Evolutionary conservation across 2,113 vertebrate genomes (phyloP).

Genomic region (Notarius quadriscutis): DNA sequence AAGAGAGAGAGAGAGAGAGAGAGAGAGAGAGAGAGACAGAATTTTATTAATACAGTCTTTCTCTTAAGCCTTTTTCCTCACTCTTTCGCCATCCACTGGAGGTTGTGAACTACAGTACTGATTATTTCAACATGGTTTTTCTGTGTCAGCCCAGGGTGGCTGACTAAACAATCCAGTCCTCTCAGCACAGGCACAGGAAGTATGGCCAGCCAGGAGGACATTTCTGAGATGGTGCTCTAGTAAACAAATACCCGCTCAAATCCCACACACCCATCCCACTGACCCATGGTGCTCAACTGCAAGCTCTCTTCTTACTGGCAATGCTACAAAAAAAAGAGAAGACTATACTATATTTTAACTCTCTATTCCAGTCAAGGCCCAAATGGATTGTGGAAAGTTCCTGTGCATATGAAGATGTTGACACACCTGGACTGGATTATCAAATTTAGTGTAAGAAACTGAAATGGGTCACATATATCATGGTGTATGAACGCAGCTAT

Average conservation of each 20-base stretch:
- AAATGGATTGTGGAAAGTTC: constrained; percentile 42
- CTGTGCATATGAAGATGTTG: constrained; percentile 37
- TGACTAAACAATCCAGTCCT: constrained; percentile 64
- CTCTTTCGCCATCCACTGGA: constrained; percentile 51
- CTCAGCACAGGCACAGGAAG: constrained; percentile 67
- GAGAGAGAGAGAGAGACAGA: not conserved
- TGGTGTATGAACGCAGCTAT: constrained; percentile 44
- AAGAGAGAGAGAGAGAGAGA: not conserved
- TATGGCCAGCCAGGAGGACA: constrained; percentile 62
- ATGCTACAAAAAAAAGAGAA: constrained; percentile 18
- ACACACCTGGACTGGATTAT: constrained; percentile 40
- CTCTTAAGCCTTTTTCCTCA: constrained; percentile 40
- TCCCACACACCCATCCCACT: constrained; percentile 57
- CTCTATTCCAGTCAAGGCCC: constrained; percentile 54
- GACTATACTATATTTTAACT: constrained; percentile 43
- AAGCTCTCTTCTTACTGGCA: constrained; percentile 51
- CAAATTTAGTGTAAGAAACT: constrained; percentile 20
- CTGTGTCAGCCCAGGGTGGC: constrained; percentile 64
- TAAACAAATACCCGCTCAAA: constrained; percentile 63
- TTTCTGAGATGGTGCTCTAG: constrained; percentile 65
- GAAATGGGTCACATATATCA: constrained; percentile 16
- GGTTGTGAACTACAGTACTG: constrained; percentile 66
- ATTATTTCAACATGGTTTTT: constrained; percentile 70
- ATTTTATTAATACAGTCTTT: constrained; percentile 64
- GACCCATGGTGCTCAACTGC: constrained; percentile 3